Evolutionary conservation across 2,888 invertebrate genomes (phyloP).

Genomic region (Plebejus melissa): DNA sequence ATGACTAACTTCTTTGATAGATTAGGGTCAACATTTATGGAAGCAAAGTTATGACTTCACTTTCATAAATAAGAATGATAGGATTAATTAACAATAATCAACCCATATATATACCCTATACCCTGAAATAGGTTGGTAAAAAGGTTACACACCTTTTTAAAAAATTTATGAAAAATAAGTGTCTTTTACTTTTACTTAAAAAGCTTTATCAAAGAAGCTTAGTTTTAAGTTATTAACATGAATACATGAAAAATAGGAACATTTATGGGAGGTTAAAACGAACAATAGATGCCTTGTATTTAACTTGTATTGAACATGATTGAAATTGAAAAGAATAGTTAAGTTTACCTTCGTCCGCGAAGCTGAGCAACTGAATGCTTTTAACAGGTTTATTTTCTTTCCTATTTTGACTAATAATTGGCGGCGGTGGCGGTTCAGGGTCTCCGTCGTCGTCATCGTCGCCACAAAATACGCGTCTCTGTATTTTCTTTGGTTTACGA

Average conservation of each 20-base stretch:
- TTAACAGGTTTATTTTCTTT: slow-evolving; percentile 76
- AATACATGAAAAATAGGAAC: background rate
- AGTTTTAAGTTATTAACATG: too few relatives aligned
- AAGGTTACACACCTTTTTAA: too few relatives aligned
- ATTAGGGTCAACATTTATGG: too few relatives aligned
- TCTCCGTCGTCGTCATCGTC: slow-evolving; percentile 82
- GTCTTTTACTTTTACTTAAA: too few relatives aligned
- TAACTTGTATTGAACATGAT: background rate
- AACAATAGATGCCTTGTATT: background rate
- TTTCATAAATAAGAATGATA: too few relatives aligned
- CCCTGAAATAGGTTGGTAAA: too few relatives aligned
- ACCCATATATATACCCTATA: too few relatives aligned
- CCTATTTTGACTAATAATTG: slow-evolving; percentile 68
- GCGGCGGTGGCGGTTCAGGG: slow-evolving; percentile 71
- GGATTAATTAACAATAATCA: too few relatives aligned
- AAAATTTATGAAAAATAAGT: too few relatives aligned
- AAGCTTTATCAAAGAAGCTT: too few relatives aligned
- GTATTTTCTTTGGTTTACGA: slow-evolving; percentile 92
- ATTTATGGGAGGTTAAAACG: background rate
- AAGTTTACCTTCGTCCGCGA: slow-evolving; percentile 84
- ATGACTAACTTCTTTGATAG: too few relatives aligned
- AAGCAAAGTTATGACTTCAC: too few relatives aligned
- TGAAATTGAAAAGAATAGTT: background rate
- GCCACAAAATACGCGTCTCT: slow-evolving; percentile 85
- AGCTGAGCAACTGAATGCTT: slow-evolving; percentile 84